Percentiles rank a stretch among this genome's conserved stretches.
Evolutionary conservation across 2,113 vertebrate genomes (phyloP).

Genomic region (Chaetorhynchus papuensis): DNA sequence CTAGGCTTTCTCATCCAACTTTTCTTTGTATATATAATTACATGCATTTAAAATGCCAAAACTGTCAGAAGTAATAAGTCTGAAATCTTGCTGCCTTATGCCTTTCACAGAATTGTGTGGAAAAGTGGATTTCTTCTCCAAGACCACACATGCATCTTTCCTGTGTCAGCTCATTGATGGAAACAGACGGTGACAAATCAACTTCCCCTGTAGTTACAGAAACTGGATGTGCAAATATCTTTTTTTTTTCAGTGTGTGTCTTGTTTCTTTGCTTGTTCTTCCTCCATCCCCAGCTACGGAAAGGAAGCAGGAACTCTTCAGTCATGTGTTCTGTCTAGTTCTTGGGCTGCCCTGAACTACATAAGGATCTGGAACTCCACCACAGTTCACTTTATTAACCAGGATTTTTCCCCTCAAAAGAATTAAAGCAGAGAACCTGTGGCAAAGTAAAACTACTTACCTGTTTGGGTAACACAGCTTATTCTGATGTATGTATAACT

Average conservation of each 20-base stretch:
- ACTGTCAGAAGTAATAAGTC: conserved; percentile 28
- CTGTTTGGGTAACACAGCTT: not conserved
- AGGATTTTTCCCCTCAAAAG: not conserved
- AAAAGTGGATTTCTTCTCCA: conserved; percentile 28
- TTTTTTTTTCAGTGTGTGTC: not conserved
- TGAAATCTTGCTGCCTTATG: not conserved
- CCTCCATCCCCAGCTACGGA: not conserved
- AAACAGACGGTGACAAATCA: conserved; percentile 52
- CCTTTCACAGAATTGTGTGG: not conserved
- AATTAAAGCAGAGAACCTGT: not conserved
- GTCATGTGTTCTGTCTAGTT: not conserved
- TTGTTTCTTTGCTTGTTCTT: not conserved
- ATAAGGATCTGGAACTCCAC: not conserved
- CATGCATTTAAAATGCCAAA: conserved; percentile 35
- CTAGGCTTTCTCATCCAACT: not conserved
- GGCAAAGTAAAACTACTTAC: not conserved
- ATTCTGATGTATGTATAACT: too few species aligned
- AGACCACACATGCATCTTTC: not conserved
- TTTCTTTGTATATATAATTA: conserved; percentile 37
- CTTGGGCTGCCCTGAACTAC: not conserved
- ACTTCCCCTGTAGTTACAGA: conserved; percentile 43
- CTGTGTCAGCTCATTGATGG: conserved; percentile 7
- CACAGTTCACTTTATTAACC: not conserved
- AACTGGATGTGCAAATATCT: conserved; percentile 13
- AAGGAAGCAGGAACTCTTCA: not conserved